These are phyloP conservation scores for Erinaceus europaeus DNA, from an alignment of 2,113 vertebrate genomes.

Conservation along the genomic window DNA sequence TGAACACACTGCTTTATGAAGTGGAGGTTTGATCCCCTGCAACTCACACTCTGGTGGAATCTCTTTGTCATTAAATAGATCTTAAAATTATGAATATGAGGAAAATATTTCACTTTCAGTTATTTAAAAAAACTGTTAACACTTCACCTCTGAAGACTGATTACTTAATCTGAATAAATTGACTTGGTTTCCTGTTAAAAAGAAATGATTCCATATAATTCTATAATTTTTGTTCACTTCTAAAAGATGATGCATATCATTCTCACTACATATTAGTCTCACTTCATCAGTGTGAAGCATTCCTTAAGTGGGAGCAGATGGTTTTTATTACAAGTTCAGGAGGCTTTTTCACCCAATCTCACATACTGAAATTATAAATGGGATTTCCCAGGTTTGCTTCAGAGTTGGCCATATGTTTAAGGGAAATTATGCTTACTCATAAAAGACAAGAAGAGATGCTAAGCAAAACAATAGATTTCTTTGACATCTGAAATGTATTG, in stretches of 20 bases:
- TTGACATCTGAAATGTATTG: constrained; percentile 35
- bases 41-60: no score
- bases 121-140: neutral
- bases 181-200: neutral
- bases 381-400: constrained; percentile 58
- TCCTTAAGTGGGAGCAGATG: constrained; percentile 60
- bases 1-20: no score
- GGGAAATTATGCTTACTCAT: constrained; percentile 61
- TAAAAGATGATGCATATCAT: constrained; percentile 42
- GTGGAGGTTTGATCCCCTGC: no score
- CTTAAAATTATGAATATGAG: no score
- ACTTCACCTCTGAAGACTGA: neutral
- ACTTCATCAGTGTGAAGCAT: constrained; percentile 46
- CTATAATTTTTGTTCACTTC: constrained; percentile 1
- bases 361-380: constrained; percentile 38
- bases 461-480: constrained; percentile 34
- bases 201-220: neutral
- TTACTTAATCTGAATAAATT: neutral
- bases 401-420: constrained; percentile 58
- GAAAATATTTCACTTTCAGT: no score
- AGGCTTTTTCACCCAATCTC: neutral
- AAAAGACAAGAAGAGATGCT: constrained; percentile 24
- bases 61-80: no score
- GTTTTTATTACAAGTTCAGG: constrained; percentile 59
- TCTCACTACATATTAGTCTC: constrained; percentile 53